A percentile compares a stretch with the other conserved stretches of the same genome.
These are phyloP conservation scores for Siphlonurus alternatus DNA, from an alignment of 2,888 invertebrate genomes.

Conservation along the genomic window DNA sequence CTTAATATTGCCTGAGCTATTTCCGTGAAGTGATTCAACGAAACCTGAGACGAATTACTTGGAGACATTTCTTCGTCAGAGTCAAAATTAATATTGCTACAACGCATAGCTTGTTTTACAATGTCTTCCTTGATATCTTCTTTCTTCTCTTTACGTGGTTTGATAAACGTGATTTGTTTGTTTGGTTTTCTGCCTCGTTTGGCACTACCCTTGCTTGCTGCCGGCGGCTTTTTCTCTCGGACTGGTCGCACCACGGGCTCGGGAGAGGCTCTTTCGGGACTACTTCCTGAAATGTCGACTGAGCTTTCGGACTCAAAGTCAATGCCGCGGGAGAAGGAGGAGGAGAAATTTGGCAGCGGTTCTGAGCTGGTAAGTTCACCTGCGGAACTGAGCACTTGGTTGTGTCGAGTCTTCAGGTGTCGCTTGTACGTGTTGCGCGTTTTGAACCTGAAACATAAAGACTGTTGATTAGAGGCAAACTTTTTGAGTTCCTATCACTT, in stretches of 20 bases:
- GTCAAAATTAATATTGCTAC: constrained; percentile 10
- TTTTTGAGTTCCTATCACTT: too few relatives aligned
- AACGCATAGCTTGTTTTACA: constrained; percentile 13
- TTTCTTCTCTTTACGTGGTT: too few relatives aligned
- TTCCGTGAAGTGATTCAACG: too few relatives aligned
- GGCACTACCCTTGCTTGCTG: neutral
- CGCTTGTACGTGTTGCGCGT: constrained; percentile 41
- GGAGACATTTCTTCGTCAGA: neutral
- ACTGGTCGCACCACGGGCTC: neutral
- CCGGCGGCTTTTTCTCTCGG: neutral
- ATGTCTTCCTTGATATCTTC: constrained; percentile 10
- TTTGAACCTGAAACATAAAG: constrained; percentile 28
- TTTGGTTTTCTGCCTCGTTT: too few relatives aligned
- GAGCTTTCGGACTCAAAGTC: neutral
- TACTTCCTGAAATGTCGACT: neutral
- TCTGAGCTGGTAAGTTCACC: constrained; percentile 24
- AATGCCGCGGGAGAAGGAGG: neutral
- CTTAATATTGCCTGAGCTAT: too few relatives aligned
- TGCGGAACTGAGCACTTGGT: constrained; percentile 34
- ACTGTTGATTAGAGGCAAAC: neutral
- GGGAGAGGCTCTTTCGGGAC: neutral
- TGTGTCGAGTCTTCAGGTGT: constrained; percentile 37
- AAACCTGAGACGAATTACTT: too few relatives aligned
- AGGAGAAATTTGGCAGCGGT: neutral
- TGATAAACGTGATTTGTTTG: too few relatives aligned